Conservation (phyloP, 1,140 invertebrate species). For the Nixonia krombeini region DNA sequence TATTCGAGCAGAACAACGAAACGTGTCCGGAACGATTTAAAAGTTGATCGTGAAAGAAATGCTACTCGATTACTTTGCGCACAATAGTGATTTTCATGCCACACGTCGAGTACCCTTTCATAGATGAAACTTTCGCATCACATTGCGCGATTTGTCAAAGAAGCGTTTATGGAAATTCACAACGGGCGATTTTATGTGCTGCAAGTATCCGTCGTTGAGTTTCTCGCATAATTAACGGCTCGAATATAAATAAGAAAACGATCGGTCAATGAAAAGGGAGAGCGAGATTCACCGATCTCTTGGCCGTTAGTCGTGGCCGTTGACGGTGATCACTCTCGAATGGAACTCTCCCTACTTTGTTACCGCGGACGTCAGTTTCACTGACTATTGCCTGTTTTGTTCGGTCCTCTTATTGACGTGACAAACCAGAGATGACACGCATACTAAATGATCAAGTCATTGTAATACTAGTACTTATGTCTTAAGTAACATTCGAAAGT, state of each 20-base stretch:
- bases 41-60: too few relatives aligned
- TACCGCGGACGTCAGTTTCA: constrained; percentile 17
- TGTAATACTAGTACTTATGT: too few relatives aligned
- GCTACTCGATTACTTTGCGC: too few relatives aligned
- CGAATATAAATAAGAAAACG: constrained; percentile 30
- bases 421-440: too few relatives aligned
- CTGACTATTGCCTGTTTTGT: constrained; percentile 18
- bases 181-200: constrained; percentile 7
- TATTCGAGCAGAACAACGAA: too few relatives aligned
- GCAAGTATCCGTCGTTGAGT: constrained; percentile 21
- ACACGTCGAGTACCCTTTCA: neutral
- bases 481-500: too few relatives aligned
- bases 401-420: neutral
- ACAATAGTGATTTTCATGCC: too few relatives aligned
- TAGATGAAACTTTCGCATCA: constrained; percentile 13
- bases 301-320: constrained; percentile 8
- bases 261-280: constrained; percentile 32
- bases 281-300: constrained; percentile 24
- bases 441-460: too few relatives aligned
- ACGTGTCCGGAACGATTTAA: too few relatives aligned
- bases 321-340: constrained; percentile 16
- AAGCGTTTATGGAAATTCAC: constrained; percentile 15
- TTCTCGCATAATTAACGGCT: constrained; percentile 32
- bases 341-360: constrained; percentile 26
- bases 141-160: constrained; percentile 15